These are phyloP conservation scores for Agriopis aurantiaria DNA, from an alignment of 2,888 invertebrate genomes.

Conservation along the genomic window DNA sequence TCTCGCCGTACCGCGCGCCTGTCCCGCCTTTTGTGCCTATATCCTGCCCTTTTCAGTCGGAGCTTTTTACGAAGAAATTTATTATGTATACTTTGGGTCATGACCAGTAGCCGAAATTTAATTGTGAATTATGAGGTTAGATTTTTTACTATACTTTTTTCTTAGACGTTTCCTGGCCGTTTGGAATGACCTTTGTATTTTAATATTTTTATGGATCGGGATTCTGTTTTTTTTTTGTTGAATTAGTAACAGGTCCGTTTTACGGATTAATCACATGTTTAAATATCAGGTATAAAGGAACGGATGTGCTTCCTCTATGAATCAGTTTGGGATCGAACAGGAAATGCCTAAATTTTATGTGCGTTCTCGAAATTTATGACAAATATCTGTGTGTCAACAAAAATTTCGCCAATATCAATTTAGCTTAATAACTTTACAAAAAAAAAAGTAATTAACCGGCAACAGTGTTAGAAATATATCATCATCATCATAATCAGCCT, in stretches of 20 bases:
- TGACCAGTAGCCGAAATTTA: slow-evolving; percentile 84
- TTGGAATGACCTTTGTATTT: slow-evolving; percentile 74
- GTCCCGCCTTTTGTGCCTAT: slow-evolving; percentile 76
- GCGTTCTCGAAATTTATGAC: slow-evolving; percentile 21
- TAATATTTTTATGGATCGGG: slow-evolving; percentile 64
- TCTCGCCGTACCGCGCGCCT: slow-evolving; percentile 64
- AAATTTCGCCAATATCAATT: no score
- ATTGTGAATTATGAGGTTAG: slow-evolving; percentile 84
- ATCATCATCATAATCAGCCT: no score
- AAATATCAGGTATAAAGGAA: slow-evolving; percentile 62
- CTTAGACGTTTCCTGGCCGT: slow-evolving; percentile 70
- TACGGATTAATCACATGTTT: slow-evolving; percentile 65
- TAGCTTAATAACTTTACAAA: no score
- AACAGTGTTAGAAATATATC: no score
- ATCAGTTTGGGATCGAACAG: slow-evolving; percentile 49
- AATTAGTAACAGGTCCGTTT: slow-evolving; percentile 69
- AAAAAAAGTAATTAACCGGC: no score
- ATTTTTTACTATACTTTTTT: slow-evolving; percentile 60
- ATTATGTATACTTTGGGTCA: slow-evolving; percentile 83
- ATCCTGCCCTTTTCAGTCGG: slow-evolving; percentile 84
- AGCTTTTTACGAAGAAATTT: slow-evolving; percentile 85
- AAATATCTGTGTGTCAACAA: slow-evolving; percentile 1
- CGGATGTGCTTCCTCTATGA: slow-evolving; percentile 71
- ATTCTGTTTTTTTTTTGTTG: slow-evolving; percentile 37
- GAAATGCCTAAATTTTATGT: slow-evolving; percentile 51